phyloP scores from a whole-genome alignment of 64 coral and sea anemone genomes.

The Catalaphyllia jardinei region DNA sequence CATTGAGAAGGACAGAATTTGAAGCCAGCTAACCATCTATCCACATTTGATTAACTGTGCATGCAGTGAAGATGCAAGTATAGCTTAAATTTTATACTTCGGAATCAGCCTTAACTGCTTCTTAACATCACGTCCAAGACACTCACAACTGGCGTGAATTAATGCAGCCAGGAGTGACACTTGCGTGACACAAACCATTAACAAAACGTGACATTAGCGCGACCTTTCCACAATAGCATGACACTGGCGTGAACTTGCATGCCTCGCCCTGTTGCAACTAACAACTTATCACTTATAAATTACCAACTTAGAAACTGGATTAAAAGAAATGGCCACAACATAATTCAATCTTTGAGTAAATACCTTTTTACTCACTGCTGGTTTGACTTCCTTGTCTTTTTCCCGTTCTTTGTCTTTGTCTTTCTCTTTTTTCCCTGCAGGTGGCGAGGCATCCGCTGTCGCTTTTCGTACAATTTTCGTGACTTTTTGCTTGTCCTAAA shows the following conservation, averaged over 20 bases:
- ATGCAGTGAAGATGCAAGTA: no score
- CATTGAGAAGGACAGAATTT: no score
- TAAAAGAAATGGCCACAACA: background rate
- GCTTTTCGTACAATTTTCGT: conserved; percentile 8
- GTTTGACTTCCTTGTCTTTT: conserved; percentile 67
- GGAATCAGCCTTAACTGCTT: background rate
- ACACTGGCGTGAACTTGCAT: no score
- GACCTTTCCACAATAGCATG: no score
- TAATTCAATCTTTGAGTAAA: background rate
- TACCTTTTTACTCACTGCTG: conserved; percentile 63
- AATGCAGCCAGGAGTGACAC: no score
- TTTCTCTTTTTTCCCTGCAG: conserved; percentile 60
- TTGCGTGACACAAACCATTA: background rate
- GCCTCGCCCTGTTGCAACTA: no score
- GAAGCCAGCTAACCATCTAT: no score
- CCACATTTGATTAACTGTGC: no score
- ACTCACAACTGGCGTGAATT: no score
- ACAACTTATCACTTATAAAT: no score
- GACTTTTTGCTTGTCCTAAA: conserved; percentile 11
- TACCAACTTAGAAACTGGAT: background rate
- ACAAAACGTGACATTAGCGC: background rate
- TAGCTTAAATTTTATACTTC: background rate
- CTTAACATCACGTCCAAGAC: no score
- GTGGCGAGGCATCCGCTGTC: conserved; percentile 9
- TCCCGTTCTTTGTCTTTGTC: conserved; percentile 60